Evolutionary conservation across 1,140 invertebrate species (phyloP), one percentile per base, ranked within the genome.

Genomic region (Neuroterus valhalla): DNA sequence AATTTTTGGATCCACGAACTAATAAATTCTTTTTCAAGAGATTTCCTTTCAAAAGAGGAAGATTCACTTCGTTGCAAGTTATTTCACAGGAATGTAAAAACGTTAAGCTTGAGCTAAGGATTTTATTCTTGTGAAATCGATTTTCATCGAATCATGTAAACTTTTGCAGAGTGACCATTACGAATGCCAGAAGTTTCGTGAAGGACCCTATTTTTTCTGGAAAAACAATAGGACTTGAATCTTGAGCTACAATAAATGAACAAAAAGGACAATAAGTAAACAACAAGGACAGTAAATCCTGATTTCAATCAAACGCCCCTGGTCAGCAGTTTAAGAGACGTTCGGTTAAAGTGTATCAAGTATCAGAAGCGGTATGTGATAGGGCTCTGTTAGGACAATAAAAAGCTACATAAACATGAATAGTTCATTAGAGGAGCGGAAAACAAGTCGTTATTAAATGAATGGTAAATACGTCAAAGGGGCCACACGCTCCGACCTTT

Each of bases 401-500:
- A 86, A 44, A 89, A 88, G 86, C 87, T 84, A 77, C 81, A 78
- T 81, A 74, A 84, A 38, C 31, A 38, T 62, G 14, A 62, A 62
- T 62, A 62, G 55, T 62, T 88, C 80, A 87, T 87, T 88, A 89
- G 83, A 89, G 82, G 84, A 88, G 87, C 82, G 85, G 82, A 88
- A 87, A 89, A 86, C 81, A 86, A 87, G 79, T 85, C 76, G 79
- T 85, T 84, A 85, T 86, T 85, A 85, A 86, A 80, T 82, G 73
- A 83, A 74, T 84, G 76, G 81, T 89, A 89, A 89, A 89, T 88
- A 88, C 87, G 85, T 89, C 78, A 89, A 87, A 71, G 80, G 84
- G 84, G 85, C 76, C 87, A 89, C 87, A 87, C 85, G 83, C 85
- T 87, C 88, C 89, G 85, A 90, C 88, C 89, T 90, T 90, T 88